Base-by-base conservation (phyloP, 1,140 invertebrate genomes). In the Choristoneura fumiferana region DNA sequence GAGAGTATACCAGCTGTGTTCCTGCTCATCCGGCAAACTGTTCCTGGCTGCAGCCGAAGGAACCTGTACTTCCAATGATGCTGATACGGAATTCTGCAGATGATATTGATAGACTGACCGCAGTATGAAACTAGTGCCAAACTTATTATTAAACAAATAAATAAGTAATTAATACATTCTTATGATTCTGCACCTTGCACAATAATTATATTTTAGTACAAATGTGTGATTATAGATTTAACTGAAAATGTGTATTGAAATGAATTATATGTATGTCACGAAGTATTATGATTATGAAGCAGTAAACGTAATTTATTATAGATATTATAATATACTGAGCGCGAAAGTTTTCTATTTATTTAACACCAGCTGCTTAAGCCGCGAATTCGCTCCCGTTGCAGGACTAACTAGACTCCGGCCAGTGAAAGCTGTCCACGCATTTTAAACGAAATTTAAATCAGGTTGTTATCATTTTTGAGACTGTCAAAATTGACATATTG, bases 21-120 rank as follows among this genome's bases (percentile, higher is more conserved):
- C 95, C 62, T 98, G 97, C 81, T 93, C 93, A 18, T 96, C 95
- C 69, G 97, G 97, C 4, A 95, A 96, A 75, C 90, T 98, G 18
- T 98, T 98, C 77, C 90, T 98, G 34, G 95, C 96, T 0, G 92
- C 93, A 10, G 92, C 96, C 0, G 94, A 96, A 63, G 94, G 93
- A 8, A 91, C 93, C 56, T 98, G 97, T 79, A 93, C 73, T 1
- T 73, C 81, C 33, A 65, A 74, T 43, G 78, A 84, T 13, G 73
- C 77, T 13, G 84, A 87, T 54, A 73, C 60, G 1, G 77, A 88
- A 37, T 57, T 87, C 12, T 88, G 85, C 60, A 81, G 82, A 85
- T 88, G 76, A 88, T 83, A 69, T 65, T 34, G 55, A 39, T 14
- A 52, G 1, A 55, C n/a, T n/a, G 35, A 5, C 5, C 14, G n/a